Conservation (phyloP, 2,797 vertebrate genomes). For the Eulemur rubriventer region DNA sequence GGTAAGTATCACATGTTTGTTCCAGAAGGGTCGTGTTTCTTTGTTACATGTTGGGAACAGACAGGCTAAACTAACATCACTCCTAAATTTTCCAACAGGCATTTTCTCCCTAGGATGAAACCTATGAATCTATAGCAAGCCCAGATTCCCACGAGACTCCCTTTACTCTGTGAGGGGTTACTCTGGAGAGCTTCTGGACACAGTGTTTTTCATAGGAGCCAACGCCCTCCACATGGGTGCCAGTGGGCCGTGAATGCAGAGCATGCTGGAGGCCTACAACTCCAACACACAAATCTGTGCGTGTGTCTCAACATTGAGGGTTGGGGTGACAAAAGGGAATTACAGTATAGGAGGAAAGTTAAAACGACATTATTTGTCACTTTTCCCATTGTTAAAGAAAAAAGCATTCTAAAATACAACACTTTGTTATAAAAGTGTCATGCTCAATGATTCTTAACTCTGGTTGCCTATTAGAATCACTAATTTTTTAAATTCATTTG, state of each 20-base stretch:
- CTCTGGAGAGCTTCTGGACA: neutral
- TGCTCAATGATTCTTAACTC: neutral
- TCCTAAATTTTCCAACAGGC: neutral
- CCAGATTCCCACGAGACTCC: neutral
- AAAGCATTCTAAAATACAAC: neutral
- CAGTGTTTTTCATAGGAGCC: neutral
- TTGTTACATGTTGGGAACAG: neutral
- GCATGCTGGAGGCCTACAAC: neutral
- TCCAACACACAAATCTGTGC: neutral
- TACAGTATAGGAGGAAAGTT: neutral
- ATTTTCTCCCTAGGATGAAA: neutral
- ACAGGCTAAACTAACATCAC: neutral
- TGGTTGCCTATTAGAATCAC: neutral
- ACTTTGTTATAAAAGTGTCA: neutral
- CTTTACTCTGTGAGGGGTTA: neutral
- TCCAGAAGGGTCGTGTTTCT: neutral
- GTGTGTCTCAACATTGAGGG: neutral
- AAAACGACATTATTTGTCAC: neutral
- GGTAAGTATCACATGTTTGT: neutral
- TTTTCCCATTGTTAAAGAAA: neutral
- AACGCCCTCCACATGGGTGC: rapidly evolving
- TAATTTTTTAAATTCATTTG: neutral
- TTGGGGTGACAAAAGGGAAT: neutral
- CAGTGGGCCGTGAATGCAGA: neutral
- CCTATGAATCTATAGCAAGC: neutral